phyloP scores from a whole-genome alignment of 2,888 invertebrate species.

The Mimachlamys varia region DNA sequence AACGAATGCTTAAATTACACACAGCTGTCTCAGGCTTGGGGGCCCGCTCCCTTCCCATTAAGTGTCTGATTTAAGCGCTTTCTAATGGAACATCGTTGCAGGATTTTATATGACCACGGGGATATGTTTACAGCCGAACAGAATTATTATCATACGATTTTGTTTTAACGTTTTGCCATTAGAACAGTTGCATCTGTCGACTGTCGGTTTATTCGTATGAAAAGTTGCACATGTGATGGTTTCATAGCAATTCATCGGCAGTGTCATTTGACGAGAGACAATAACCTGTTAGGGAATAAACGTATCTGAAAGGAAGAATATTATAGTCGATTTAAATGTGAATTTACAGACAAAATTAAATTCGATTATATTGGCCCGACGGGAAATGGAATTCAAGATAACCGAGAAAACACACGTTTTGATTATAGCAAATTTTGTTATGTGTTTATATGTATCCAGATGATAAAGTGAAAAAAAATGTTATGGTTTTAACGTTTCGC shows the following conservation, averaged over 20 bases:
- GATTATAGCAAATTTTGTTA: too few relatives aligned
- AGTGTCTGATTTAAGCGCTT: neutral
- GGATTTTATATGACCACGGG: slow-evolving; percentile 3
- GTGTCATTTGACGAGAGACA: neutral
- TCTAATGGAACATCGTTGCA: neutral
- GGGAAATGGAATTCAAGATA: neutral
- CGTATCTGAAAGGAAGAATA: neutral
- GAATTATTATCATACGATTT: slow-evolving; percentile 15
- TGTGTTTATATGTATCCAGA: neutral
- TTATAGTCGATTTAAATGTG: neutral
- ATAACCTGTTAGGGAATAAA: neutral
- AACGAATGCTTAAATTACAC: slow-evolving; percentile 3
- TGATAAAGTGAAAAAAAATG: too few relatives aligned
- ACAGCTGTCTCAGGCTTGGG: slow-evolving; percentile 4
- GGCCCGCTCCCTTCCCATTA: neutral
- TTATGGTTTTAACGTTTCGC: too few relatives aligned
- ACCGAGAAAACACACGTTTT: neutral
- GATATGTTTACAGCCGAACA: neutral
- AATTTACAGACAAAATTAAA: neutral
- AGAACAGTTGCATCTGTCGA: neutral
- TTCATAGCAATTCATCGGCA: neutral
- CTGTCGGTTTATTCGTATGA: neutral
- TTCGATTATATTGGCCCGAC: neutral
- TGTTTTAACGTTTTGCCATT: neutral
- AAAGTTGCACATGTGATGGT: neutral